A percentile compares a stretch with the other conserved stretches of the same genome.
These are phyloP conservation scores for Gallirallus australis DNA, from an alignment of 2,797 vertebrate species.

Conservation along the genomic window DNA sequence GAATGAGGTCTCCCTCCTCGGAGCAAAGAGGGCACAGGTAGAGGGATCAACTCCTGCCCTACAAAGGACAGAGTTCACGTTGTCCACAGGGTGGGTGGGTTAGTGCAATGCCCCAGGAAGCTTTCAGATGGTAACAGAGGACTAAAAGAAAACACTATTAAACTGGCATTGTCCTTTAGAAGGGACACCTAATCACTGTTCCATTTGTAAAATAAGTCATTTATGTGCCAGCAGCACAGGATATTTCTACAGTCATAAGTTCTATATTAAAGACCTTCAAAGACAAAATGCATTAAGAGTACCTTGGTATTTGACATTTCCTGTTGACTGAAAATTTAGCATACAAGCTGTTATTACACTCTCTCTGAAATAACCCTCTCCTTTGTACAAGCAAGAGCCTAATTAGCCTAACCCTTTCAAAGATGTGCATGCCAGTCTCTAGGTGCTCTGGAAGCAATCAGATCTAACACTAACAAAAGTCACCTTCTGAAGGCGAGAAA, in stretches of 20 bases:
- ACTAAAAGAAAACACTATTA: background rate
- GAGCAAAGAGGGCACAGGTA: background rate
- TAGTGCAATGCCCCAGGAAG: background rate
- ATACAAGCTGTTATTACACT: background rate
- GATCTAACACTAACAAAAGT: background rate
- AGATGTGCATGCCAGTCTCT: background rate
- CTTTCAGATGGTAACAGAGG: background rate
- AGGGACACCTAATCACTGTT: background rate
- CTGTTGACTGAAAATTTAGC: background rate
- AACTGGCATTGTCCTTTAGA: background rate
- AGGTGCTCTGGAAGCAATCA: background rate
- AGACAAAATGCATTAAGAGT: background rate
- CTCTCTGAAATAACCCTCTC: background rate
- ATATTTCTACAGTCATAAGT: background rate
- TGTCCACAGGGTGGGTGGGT: rapidly evolving
- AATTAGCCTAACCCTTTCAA: background rate
- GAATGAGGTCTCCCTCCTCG: background rate
- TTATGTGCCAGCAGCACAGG: background rate
- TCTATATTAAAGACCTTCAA: background rate
- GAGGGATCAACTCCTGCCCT: background rate
- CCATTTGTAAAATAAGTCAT: background rate
- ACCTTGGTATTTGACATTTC: background rate
- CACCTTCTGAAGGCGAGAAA: background rate
- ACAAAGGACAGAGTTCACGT: background rate
- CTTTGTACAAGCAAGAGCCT: background rate